phyloP scores from a whole-genome alignment of 2,888 invertebrate genomes.

The Drosophila formosana region DNA sequence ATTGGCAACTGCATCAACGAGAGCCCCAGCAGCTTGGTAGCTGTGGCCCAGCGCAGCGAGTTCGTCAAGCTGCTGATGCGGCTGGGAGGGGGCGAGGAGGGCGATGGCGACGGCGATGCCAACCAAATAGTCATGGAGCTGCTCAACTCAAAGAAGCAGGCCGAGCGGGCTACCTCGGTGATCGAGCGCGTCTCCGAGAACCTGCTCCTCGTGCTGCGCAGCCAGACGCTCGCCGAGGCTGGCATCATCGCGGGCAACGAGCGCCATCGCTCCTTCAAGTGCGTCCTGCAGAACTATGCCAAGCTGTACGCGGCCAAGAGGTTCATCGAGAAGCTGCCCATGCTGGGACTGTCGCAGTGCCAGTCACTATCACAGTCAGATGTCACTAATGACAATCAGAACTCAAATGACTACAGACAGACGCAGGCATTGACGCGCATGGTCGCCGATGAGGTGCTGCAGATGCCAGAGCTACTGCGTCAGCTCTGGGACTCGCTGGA shows the following conservation, averaged over 20 bases:
- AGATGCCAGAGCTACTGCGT: conserved; percentile 57
- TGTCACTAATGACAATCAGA: not conserved
- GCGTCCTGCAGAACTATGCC: conserved; percentile 60
- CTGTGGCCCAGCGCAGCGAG: conserved; percentile 44
- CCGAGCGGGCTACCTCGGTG: conserved; percentile 29
- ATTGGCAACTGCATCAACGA: not conserved
- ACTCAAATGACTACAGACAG: not conserved
- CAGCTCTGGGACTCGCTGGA: conserved; percentile 62
- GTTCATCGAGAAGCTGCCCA: conserved; percentile 63
- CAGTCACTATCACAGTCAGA: too few species aligned
- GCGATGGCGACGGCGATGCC: conserved; percentile 62
- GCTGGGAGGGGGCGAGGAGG: conserved; percentile 56
- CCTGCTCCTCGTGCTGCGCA: conserved; percentile 47
- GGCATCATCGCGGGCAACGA: conserved; percentile 61
- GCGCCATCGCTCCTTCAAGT: conserved; percentile 59
- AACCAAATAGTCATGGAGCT: conserved; percentile 67
- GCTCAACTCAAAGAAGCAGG: conserved; percentile 31
- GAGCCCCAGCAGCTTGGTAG: conserved; percentile 25
- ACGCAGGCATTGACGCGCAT: conserved; percentile 44
- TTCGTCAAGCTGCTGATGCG: conserved; percentile 47
- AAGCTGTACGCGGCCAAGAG: conserved; percentile 60
- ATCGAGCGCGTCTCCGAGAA: conserved; percentile 62
- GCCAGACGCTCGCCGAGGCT: conserved; percentile 56
- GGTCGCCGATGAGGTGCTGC: conserved; percentile 58
- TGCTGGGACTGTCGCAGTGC: conserved; percentile 20